These are phyloP conservation scores for Diacarnus erythraeanus DNA, from an alignment of 37 sponge, comb jelly and placozoan species.

Conservation along the genomic window DNA sequence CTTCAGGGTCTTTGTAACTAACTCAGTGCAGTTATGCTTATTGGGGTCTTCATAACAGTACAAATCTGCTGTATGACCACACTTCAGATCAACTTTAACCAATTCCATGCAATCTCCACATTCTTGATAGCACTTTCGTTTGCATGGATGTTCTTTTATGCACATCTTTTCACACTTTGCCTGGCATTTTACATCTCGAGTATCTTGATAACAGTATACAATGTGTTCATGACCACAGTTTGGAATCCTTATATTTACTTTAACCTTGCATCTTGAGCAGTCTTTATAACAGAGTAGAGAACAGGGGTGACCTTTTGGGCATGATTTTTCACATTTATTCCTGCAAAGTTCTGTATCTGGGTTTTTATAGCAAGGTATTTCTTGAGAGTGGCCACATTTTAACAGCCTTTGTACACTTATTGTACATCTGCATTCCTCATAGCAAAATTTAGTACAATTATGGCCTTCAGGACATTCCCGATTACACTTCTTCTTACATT, in stretches of 20 bases:
- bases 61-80: background rate
- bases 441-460: conserved; percentile 30
- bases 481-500: conserved; percentile 59
- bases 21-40: background rate
- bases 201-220: conserved; percentile 45
- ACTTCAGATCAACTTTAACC: conserved; percentile 19
- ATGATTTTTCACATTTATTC: conserved; percentile 29
- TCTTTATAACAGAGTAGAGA: conserved; percentile 5
- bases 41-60: background rate
- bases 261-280: conserved; percentile 12
- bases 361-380: conserved; percentile 42
- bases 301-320: conserved; percentile 47
- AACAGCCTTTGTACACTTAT: conserved; percentile 26
- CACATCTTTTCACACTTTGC: conserved; percentile 34
- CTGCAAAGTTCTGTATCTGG: conserved; percentile 30
- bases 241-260: conserved; percentile 39
- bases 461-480: conserved; percentile 35
- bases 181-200: conserved; percentile 17
- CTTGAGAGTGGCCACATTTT: conserved; percentile 46
- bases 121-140: background rate
- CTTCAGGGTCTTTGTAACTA: background rate
- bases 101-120: conserved; percentile 31
- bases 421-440: conserved; percentile 28
- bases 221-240: conserved; percentile 44
- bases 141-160: conserved; percentile 41